Evolutionary conservation across 2,113 vertebrate species (phyloP).

Genomic region (Tachuris rubrigastra): DNA sequence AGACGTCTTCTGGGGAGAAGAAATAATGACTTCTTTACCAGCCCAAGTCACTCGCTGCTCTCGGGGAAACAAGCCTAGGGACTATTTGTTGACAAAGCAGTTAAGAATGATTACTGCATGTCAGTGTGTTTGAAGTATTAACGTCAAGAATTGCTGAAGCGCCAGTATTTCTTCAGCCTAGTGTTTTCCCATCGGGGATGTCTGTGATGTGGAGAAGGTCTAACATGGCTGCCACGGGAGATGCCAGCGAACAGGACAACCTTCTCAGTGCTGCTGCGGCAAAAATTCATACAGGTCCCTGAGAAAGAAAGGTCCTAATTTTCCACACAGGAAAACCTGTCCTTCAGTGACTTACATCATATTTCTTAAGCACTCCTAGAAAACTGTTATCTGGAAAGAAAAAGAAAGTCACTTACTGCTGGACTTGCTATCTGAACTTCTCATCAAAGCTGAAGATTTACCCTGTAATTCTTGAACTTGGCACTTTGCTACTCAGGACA

Average conservation of each 20-base stretch:
- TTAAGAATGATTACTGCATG: background rate
- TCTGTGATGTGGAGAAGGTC: background rate
- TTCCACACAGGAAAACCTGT: background rate
- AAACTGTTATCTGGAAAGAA: background rate
- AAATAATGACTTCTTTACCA: background rate
- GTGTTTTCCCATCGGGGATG: background rate
- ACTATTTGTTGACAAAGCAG: conserved; percentile 7
- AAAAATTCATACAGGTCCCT: background rate
- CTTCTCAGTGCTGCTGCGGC: background rate
- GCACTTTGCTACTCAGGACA: background rate
- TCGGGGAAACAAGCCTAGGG: background rate
- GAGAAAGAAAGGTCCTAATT: background rate
- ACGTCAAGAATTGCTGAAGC: background rate
- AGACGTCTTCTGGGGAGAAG: background rate
- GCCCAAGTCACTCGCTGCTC: background rate
- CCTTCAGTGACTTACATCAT: background rate
- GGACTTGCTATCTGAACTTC: background rate
- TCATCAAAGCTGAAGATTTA: background rate
- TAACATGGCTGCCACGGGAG: background rate
- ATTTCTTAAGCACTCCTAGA: background rate
- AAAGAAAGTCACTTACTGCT: background rate
- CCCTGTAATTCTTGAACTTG: background rate
- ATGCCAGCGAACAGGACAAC: background rate
- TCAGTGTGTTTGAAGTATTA: background rate
- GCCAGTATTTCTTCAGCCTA: background rate